Evolutionary conservation across 1,140 invertebrate species (phyloP).

Genomic region (Amyelois transitella): DNA sequence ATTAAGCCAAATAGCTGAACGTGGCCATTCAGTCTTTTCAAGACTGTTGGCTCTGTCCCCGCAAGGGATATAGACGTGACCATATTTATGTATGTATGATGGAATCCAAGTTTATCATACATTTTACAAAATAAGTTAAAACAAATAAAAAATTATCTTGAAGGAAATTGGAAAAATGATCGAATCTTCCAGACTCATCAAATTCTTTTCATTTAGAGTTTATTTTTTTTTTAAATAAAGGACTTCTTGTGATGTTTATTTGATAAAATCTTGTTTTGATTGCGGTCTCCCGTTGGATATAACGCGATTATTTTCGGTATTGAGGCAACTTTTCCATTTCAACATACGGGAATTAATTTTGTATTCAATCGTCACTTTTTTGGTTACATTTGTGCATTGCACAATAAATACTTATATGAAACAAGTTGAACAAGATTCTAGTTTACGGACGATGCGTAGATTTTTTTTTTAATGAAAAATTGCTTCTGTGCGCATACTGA

Average conservation of each 20-base stretch:
- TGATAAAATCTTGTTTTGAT: slow-evolving; percentile 2
- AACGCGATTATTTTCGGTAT: slow-evolving; percentile 5
- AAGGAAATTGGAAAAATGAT: not conserved
- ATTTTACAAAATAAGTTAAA: too few species aligned
- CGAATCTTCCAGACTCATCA: not conserved
- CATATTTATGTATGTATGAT: too few species aligned
- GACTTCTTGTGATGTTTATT: not conserved
- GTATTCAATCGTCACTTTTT: not conserved
- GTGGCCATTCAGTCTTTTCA: too few species aligned
- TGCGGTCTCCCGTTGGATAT: slow-evolving; percentile 1
- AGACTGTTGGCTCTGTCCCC: too few species aligned
- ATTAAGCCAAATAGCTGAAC: too few species aligned
- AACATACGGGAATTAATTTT: not conserved
- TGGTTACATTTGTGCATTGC: too few species aligned
- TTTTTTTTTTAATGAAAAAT: not conserved
- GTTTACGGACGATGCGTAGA: not conserved
- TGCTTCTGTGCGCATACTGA: too few species aligned
- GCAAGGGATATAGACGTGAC: too few species aligned
- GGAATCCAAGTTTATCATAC: too few species aligned
- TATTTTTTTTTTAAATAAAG: slow-evolving; percentile 3
- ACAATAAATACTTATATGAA: too few species aligned
- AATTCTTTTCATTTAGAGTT: not conserved
- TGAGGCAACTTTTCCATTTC: not conserved
- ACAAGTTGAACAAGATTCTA: too few species aligned
- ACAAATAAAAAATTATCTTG: not conserved